Conservation (phyloP, 1,140 invertebrate species). For the Notospermus geniculatus region DNA sequence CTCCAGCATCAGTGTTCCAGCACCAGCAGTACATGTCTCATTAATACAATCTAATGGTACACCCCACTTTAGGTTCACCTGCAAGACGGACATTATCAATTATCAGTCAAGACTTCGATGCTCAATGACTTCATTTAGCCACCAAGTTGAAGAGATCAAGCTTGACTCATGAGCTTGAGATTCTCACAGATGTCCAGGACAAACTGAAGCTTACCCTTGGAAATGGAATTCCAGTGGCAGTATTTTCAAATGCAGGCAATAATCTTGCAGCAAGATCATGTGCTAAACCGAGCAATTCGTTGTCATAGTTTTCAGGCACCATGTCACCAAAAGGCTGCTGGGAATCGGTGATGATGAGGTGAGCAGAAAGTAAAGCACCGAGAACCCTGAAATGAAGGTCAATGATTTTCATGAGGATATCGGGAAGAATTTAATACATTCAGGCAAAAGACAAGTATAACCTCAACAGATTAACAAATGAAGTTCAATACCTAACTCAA, state of each 20-base stretch:
- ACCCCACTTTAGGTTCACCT: conserved; percentile 64
- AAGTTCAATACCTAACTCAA: too few species aligned
- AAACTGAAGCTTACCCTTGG: conserved; percentile 58
- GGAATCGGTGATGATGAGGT: conserved; percentile 66
- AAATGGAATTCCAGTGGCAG: conserved; percentile 61
- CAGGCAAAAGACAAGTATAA: too few species aligned
- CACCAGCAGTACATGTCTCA: conserved; percentile 69
- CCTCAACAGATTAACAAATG: too few species aligned
- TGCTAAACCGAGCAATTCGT: conserved; percentile 64
- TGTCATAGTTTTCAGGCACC: conserved; percentile 61
- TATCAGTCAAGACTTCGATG: too few species aligned
- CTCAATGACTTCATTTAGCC: too few species aligned
- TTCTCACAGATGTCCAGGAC: too few species aligned
- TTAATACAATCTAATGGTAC: conserved; percentile 60
- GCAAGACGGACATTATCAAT: not conserved
- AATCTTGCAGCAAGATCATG: conserved; percentile 64
- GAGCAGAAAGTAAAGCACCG: conserved; percentile 67
- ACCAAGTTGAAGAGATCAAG: too few species aligned
- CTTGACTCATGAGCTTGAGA: too few species aligned
- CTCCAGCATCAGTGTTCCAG: conserved; percentile 66
- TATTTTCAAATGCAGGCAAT: conserved; percentile 64
- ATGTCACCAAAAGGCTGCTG: conserved; percentile 64
- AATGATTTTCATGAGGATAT: not conserved
- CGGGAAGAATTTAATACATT: too few species aligned
- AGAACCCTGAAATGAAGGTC: conserved; percentile 59